Base-by-base conservation (phyloP, 2,113 vertebrate genomes). In the Aix galericulata region DNA sequence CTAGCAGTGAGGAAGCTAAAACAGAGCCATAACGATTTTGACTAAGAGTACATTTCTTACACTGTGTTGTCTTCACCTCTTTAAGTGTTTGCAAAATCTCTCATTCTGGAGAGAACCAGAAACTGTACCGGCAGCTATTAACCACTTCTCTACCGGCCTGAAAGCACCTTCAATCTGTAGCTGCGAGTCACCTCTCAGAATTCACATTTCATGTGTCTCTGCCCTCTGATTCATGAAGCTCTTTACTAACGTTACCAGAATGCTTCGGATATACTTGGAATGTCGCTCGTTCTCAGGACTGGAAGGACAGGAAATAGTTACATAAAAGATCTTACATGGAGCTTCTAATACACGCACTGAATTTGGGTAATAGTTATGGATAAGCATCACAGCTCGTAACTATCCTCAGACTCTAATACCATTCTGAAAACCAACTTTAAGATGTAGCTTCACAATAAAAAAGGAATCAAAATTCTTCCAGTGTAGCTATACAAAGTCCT, bases 181-280 rank as follows among this genome's bases (percentile, higher is more conserved):
- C 4, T 63, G 18, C 50, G 17, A 92, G 56, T 46, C 36, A 88
- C 34, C 12, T 63, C 46, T 66, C 34, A 31, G 80, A 69, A 66
- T 5, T 34, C 21, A 69, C 27, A 60, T 13, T 67, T 77, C 66
- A 86, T 0, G 3, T 44, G 71, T 0, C 0, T 18, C 55, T 74
- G 17, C 44, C 62, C 34, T 66, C 63, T 17, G 31, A 74, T 31
- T 67, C 40, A 62, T 22, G 0, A 81, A 50, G 21, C 66, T 86
- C 27, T 78, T 75, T 6, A 36, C 13, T 6, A 63, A 48, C 42
- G 58, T 92, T 59, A 52, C 22, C 34, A 88, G 50, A 91, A 71
- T 20, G 44, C 42, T 60, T n/a, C 18, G 20, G 56, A 46, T 17
- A 29, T 23, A 79, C 8, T 22, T 50, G 4, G 4, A 67, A 71